phyloP scores from a whole-genome alignment of 2,797 vertebrate species.

The Tapera naevia region DNA sequence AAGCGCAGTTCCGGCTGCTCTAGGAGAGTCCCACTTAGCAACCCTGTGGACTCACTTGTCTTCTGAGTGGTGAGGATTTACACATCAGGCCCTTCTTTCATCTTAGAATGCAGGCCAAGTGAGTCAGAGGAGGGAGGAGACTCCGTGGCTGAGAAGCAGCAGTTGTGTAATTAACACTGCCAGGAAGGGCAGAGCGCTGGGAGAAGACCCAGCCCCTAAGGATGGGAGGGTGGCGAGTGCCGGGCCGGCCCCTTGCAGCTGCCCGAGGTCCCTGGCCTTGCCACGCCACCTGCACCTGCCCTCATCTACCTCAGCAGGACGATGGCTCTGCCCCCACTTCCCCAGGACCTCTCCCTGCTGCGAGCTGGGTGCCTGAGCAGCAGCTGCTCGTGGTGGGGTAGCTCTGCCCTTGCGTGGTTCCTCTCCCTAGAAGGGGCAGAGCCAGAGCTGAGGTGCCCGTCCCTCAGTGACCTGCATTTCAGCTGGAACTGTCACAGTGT shows the following conservation, averaged over 20 bases:
- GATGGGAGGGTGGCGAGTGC: too few relatives aligned
- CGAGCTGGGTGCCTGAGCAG: neutral
- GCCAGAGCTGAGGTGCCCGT: fast-evolving
- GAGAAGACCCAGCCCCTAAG: neutral
- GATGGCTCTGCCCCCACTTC: neutral
- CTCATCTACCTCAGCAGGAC: neutral
- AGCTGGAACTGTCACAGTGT: neutral
- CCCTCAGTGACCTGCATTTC: neutral
- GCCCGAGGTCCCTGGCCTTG: neutral
- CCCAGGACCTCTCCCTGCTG: neutral
- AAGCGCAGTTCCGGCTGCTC: neutral
- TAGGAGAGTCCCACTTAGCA: neutral
- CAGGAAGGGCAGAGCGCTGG: fast-evolving
- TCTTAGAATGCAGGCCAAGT: neutral
- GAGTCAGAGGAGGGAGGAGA: neutral
- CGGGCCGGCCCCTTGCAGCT: too few relatives aligned
- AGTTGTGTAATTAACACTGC: fast-evolving
- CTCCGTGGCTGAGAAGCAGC: neutral
- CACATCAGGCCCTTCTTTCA: neutral
- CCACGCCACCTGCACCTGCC: neutral
- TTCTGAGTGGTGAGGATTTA: neutral
- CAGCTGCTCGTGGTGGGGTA: too few relatives aligned
- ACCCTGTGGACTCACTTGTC: neutral
- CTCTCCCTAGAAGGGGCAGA: neutral
- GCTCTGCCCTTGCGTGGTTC: fast-evolving